These are phyloP conservation scores for Acromyrmex charruanus DNA, from an alignment of 1,140 invertebrate genomes.

Conservation along the genomic window DNA sequence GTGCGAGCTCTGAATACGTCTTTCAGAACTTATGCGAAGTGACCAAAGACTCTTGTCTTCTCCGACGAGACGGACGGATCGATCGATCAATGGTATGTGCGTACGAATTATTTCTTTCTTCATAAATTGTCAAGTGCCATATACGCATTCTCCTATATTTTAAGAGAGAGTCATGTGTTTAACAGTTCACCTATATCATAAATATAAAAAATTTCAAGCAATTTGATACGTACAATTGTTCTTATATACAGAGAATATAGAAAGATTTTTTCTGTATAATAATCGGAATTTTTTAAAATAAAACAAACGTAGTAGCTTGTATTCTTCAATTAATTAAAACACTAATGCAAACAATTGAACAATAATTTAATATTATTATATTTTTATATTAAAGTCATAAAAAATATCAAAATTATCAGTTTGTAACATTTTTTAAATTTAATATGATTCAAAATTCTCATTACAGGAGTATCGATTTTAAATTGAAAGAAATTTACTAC, in stretches of 20 bases:
- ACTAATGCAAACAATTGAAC: neutral
- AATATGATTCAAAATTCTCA: neutral
- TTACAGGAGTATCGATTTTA: neutral
- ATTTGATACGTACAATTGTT: neutral
- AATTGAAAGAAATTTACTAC: neutral
- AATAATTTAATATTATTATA: neutral
- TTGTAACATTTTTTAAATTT: constrained; percentile 17
- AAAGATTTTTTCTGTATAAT: neutral
- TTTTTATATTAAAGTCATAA: neutral
- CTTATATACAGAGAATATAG: neutral
- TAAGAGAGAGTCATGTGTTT: neutral
- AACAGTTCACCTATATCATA: neutral
- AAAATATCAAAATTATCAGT: neutral
- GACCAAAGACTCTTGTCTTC: constrained; percentile 65
- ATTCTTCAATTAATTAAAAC: neutral
- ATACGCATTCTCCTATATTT: neutral
- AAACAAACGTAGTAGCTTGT: neutral
- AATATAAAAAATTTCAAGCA: constrained; percentile 8
- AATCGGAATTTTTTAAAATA: neutral
- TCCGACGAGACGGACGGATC: constrained; percentile 66
- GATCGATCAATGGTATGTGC: constrained; percentile 66
- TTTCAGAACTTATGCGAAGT: constrained; percentile 62
- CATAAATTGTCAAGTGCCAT: constrained; percentile 15
- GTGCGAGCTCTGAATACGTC: constrained; percentile 63
- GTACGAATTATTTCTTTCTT: constrained; percentile 46